Base-by-base conservation (phyloP, 1,140 invertebrate species). In the Drosophila repleta region DNA sequence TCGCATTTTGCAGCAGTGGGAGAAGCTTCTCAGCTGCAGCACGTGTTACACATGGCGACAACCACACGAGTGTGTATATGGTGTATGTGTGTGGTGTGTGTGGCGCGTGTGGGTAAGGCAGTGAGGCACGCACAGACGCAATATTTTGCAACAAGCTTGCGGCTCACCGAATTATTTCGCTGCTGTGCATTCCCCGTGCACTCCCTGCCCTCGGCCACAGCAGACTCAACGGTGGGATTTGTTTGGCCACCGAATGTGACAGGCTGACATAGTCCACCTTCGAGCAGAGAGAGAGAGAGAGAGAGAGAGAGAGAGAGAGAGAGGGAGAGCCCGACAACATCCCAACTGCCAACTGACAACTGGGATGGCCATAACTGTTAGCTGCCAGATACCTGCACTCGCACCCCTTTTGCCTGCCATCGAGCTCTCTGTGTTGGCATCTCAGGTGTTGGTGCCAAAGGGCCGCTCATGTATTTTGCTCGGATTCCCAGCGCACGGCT, bases 141-240 rank as follows among this genome's bases (percentile, higher is more conserved):
- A 82, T 82, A 82, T 82, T 82, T 82, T 83, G 76, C 78, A 79
- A 80, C 79, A 77, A 82, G 68, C 79, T 82, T 82, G 75, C 66
- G 79, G 79, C 71, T 56, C 66, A 73, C 79, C 75, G 73, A 83
- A 82, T 82, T 67, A 74, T 83, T 83, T 70, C 46, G 65, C 70
- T 66, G 74, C 68, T 81, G 55, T 72, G 69, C 74, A 78, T 81
- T 76, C 62, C 56, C 52, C 51, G 52, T 53, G 69, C 43, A 11
- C 43, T 43, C 43, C 17, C 39, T 66, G 24, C 17, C 43, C 7
- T 18, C 20, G 15, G n/a, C n/a, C 24, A 10, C 64, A 20, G n/a
- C 4, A 24, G 46, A 13, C 21, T 24, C 20, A 53, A 39, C 39
- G 17, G 26, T 39, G 69, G 62, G 69, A 66, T 60, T 71, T 51